phyloP scores from a whole-genome alignment of 2,888 invertebrate genomes.

The Acronicta alni region DNA sequence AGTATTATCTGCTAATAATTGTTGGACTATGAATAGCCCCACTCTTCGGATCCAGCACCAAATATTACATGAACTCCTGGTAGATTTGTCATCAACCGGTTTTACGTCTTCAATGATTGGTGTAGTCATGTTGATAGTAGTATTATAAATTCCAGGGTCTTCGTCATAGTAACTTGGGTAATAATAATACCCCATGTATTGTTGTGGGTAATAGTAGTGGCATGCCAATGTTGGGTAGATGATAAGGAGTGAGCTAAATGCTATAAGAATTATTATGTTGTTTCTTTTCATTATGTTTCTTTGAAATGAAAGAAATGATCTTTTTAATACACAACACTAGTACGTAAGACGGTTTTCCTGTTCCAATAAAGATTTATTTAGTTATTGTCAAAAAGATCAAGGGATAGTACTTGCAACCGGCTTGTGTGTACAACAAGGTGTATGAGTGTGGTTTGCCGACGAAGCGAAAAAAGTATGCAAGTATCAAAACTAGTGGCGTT shows the following conservation, averaged over 20 bases:
- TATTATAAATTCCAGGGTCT: slow-evolving; percentile 15
- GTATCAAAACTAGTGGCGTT: no score
- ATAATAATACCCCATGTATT: slow-evolving; percentile 39
- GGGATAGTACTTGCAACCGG: no score
- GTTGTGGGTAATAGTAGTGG: slow-evolving; percentile 41
- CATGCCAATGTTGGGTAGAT: slow-evolving; percentile 9
- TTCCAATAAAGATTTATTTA: no score
- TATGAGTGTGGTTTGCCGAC: no score
- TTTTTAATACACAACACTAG: no score
- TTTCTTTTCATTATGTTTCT: slow-evolving; percentile 17
- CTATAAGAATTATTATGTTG: background rate
- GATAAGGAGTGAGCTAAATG: slow-evolving; percentile 4
- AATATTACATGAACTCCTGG: slow-evolving; percentile 62
- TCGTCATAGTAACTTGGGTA: slow-evolving; percentile 44
- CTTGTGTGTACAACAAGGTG: no score
- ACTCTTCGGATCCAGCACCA: slow-evolving; percentile 74
- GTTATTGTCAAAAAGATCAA: no score
- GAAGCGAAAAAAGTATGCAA: no score
- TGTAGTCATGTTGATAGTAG: slow-evolving; percentile 24
- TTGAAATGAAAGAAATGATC: no score
- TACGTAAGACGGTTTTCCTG: no score
- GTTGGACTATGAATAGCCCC: slow-evolving; percentile 72
- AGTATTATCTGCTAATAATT: slow-evolving; percentile 69
- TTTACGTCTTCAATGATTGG: background rate
- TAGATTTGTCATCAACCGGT: slow-evolving; percentile 6